These are phyloP conservation scores for Tanypteryx hageni DNA, from an alignment of 2,888 invertebrate genomes.

Conservation along the genomic window DNA sequence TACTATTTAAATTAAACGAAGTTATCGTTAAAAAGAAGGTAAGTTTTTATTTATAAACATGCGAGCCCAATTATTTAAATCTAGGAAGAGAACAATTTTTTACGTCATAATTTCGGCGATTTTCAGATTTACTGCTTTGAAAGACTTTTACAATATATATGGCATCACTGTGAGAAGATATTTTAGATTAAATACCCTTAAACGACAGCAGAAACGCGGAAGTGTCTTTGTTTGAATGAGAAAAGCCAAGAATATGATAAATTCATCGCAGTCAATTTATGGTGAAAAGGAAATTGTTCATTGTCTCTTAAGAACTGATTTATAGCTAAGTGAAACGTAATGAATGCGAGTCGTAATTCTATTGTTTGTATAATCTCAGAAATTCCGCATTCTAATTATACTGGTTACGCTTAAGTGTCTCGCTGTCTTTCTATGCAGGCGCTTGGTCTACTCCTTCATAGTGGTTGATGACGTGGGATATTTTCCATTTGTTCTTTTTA, in stretches of 20 bases:
- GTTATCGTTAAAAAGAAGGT: too few species aligned
- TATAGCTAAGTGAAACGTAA: not conserved
- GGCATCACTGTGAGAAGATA: too few species aligned
- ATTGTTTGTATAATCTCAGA: not conserved
- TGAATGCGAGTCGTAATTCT: not conserved
- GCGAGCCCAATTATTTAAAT: too few species aligned
- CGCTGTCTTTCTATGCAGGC: too few species aligned
- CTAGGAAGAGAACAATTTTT: too few species aligned
- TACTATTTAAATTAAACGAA: too few species aligned
- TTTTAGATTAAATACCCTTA: not conserved
- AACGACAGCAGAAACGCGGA: not conserved
- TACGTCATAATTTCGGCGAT: too few species aligned
- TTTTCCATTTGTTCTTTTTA: too few species aligned
- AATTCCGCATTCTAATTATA: not conserved
- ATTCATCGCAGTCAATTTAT: conserved; percentile 4
- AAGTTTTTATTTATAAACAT: too few species aligned
- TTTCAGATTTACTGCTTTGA: not conserved
- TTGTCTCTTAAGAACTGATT: not conserved
- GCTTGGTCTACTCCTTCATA: too few species aligned
- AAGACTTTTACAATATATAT: not conserved
- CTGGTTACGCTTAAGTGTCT: too few species aligned
- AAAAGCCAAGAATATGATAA: not conserved
- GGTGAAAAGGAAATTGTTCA: not conserved
- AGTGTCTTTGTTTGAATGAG: not conserved
- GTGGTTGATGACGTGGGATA: too few species aligned